A percentile compares a stretch with the other conserved stretches of the same genome.
Conservation (phyloP, 2,888 invertebrate species). For the Chymomyza fuscimana region DNA sequence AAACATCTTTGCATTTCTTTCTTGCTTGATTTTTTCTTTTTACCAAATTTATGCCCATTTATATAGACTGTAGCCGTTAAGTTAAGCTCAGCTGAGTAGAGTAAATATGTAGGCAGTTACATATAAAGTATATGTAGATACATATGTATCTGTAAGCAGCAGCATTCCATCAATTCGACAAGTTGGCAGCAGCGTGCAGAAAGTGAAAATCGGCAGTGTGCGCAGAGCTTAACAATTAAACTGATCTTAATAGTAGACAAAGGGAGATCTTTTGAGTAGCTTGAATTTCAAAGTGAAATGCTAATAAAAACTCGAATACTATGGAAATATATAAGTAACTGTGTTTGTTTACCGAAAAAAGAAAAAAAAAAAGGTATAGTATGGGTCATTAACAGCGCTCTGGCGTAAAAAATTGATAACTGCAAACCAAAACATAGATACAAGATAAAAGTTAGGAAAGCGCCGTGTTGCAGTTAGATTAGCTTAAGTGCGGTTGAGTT, state of each 20-base stretch:
- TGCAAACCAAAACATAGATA: neutral
- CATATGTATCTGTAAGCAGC: neutral
- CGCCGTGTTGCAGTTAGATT: neutral
- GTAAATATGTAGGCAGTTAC: slow-evolving; percentile 30
- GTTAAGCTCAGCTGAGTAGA: slow-evolving; percentile 33
- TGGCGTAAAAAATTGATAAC: neutral
- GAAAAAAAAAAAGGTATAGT: neutral
- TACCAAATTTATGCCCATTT: slow-evolving; percentile 1
- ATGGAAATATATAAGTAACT: neutral
- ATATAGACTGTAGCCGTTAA: slow-evolving; percentile 28
- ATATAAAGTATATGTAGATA: too few species aligned
- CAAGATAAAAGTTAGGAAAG: neutral
- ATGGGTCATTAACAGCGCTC: neutral
- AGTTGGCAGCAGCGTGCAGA: slow-evolving; percentile 41
- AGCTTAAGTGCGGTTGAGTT: neutral
- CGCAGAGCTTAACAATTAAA: slow-evolving; percentile 51
- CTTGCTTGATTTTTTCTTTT: neutral
- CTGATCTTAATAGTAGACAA: slow-evolving; percentile 64
- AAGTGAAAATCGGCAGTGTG: slow-evolving; percentile 56
- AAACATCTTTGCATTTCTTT: slow-evolving; percentile 35
- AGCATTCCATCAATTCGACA: slow-evolving; percentile 59
- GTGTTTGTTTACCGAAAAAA: neutral
- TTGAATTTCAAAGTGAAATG: slow-evolving; percentile 42
- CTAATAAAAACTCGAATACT: neutral
- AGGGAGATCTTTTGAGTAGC: slow-evolving; percentile 55